Percentiles rank a stretch among this genome's conserved stretches.
These are phyloP conservation scores for Parazoanthus atlanticus DNA, from an alignment of 92 coral and sea anemone species.

Conservation along the genomic window DNA sequence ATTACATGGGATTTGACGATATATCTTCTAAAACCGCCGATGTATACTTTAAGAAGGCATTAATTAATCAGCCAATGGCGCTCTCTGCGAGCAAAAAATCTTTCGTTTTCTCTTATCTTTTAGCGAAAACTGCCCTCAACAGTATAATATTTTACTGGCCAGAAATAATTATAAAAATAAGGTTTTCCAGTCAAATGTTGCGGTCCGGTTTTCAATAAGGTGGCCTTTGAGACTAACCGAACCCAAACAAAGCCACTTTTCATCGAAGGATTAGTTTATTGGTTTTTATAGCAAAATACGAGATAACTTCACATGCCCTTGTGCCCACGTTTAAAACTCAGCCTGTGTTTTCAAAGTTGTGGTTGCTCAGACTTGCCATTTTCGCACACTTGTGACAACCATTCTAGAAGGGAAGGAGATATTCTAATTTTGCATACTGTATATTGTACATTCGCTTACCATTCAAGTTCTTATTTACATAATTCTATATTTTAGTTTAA, in stretches of 20 bases:
- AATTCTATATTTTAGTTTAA: slow-evolving; percentile 32
- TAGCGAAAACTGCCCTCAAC: background rate
- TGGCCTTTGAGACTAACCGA: background rate
- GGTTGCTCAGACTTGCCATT: background rate
- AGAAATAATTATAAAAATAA: background rate
- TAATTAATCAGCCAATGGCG: background rate
- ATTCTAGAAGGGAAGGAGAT: background rate
- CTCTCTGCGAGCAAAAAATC: background rate
- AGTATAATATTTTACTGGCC: background rate
- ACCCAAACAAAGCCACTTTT: background rate
- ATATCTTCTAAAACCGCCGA: background rate
- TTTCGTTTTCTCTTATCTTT: background rate
- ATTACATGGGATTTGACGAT: background rate
- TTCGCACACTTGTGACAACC: slow-evolving; percentile 4
- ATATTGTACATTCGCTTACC: slow-evolving; percentile 33
- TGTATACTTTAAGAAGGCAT: background rate
- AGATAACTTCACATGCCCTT: background rate
- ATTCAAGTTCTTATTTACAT: slow-evolving; percentile 42
- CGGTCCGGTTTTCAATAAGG: background rate
- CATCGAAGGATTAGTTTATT: slow-evolving; percentile 17
- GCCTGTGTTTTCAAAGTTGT: background rate
- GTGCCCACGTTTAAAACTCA: background rate
- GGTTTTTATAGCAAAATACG: slow-evolving; percentile 37
- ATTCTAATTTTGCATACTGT: slow-evolving; percentile 28
- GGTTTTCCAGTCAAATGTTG: background rate